Evolutionary conservation across 2,113 vertebrate genomes (phyloP), one percentile per base, ranked within the genome.

Genomic region (Montifringilla adamsi): DNA sequence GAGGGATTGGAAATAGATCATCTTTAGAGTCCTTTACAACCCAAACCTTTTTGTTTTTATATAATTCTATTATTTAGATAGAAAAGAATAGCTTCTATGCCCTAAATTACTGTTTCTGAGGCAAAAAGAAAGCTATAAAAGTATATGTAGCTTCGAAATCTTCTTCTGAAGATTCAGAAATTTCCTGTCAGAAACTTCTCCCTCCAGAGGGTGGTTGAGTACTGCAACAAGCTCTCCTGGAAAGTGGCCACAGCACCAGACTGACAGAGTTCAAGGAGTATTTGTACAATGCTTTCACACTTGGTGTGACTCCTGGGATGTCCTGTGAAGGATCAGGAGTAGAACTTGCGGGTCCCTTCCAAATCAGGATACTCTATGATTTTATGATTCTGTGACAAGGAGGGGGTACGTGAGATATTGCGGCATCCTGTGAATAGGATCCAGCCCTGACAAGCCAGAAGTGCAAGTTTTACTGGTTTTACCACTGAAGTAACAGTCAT

Each of bases 131-230:
- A 59, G 6, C 1, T 17, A 31, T 33, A 31, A 26, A 28, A 83
- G 7, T 35, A 39, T 56, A 33, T 43, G 15, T 59, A 43, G 2
- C 19, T 89, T 77, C 2, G 6, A 52, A 70, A 84, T 43, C 13
- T 59, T 44, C 23, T 66, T 88, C 50, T 12, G 6, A 59, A 64
- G 12, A 53, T 11, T 43, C 24, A 11, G 13, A 23, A 23, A 53
- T 15, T 64, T 30, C 15, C 15, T 23, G 6, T 52, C 37, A 67
- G 19, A 59, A 74, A 59, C 23, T 28, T 46, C 60, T 52, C 7
- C 10, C 20, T 9, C 2, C 8, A 44, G 8, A 50, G 22, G 6
- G 2, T 44, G 11, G 2, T 10, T 64, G 14, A 7, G 17, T 21
- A 27, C 9, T 58, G 21, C 15, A 67, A 52, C 5, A 74, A 8